phyloP scores from a whole-genome alignment of 2,888 invertebrate genomes.

The Agrochola macilenta region DNA sequence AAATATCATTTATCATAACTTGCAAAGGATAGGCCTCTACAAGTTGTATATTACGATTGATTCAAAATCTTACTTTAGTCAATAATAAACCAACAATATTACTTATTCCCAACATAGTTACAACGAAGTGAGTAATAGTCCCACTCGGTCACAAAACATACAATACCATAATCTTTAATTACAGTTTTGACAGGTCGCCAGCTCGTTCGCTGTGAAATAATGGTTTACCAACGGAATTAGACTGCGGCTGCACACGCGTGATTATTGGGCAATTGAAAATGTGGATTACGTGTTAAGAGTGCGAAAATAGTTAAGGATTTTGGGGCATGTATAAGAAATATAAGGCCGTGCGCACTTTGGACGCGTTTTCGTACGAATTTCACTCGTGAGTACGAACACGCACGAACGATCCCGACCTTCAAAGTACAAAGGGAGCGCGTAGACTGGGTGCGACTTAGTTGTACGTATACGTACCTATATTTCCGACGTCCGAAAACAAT shows the following conservation, averaged over 20 bases:
- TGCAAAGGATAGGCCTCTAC: no score
- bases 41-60: no score
- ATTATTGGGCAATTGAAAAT: slow-evolving; percentile 27
- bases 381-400: no score
- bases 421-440: no score
- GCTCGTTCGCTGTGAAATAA: slow-evolving; percentile 24
- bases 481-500: no score
- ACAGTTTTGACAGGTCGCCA: slow-evolving; percentile 67
- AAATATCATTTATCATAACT: no score
- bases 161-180: slow-evolving; percentile 37
- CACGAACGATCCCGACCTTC: no score
- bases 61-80: neutral
- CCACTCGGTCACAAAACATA: slow-evolving; percentile 17
- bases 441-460: no score
- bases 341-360: no score
- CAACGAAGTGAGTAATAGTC: neutral
- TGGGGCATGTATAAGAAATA: neutral
- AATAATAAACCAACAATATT: neutral
- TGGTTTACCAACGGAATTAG: slow-evolving; percentile 48
- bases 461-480: no score
- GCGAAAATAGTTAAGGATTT: neutral
- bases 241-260: neutral
- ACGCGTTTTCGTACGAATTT: no score
- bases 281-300: neutral
- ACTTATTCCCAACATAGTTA: slow-evolving; percentile 9